Conservation (phyloP, 2,888 invertebrate genomes). For the Eupithecia exiguata region DNA sequence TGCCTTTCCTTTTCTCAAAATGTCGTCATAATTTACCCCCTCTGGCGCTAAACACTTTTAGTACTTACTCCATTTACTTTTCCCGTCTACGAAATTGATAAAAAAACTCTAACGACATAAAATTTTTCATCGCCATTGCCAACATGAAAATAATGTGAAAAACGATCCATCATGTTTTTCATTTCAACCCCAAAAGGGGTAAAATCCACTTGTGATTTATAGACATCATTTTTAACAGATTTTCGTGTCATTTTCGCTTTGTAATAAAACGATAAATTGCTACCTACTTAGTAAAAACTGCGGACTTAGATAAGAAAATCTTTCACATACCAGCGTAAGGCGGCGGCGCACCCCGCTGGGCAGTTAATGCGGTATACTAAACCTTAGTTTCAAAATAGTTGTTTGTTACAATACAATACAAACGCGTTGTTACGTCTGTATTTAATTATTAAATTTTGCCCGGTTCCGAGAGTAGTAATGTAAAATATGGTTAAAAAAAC, state of each 20-base stretch:
- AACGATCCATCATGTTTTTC: constrained; percentile 42
- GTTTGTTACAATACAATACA: too few relatives aligned
- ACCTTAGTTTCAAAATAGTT: too few relatives aligned
- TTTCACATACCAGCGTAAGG: not conserved
- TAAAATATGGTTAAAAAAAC: too few relatives aligned
- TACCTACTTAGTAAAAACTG: not conserved
- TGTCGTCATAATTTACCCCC: too few relatives aligned
- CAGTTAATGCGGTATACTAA: too few relatives aligned
- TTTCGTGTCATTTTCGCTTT: constrained; percentile 12
- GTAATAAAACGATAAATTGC: constrained; percentile 4
- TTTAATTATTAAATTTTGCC: too few relatives aligned
- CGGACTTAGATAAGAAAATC: not conserved
- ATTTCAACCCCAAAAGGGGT: constrained; percentile 36
- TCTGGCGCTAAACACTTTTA: too few relatives aligned
- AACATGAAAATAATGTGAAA: constrained; percentile 19
- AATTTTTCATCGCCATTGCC: constrained; percentile 2
- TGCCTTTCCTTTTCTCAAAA: too few relatives aligned
- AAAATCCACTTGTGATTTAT: constrained; percentile 40
- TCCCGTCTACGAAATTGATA: not conserved
- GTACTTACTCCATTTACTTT: too few relatives aligned
- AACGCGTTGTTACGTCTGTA: too few relatives aligned
- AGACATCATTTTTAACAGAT: constrained; percentile 23
- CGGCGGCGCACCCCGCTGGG: too few relatives aligned
- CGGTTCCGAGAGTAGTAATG: too few relatives aligned
- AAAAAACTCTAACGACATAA: not conserved